Evolutionary conservation across 2,888 invertebrate species (phyloP).

Genomic region (Leptopilina myrica): DNA sequence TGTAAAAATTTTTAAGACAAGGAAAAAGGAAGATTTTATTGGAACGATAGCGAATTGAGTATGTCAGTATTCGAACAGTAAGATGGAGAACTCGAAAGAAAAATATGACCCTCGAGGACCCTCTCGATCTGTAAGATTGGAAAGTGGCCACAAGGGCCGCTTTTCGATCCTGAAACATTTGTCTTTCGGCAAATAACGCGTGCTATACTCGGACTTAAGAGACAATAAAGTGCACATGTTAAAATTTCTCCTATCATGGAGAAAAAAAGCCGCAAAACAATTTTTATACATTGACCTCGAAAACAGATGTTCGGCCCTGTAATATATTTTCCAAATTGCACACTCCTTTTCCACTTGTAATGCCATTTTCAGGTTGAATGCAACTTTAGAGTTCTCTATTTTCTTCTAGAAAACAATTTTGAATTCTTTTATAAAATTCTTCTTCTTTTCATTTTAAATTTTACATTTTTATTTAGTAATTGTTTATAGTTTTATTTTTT

Average conservation of each 20-base stretch:
- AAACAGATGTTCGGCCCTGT: constrained; percentile 57
- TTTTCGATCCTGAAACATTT: constrained; percentile 63
- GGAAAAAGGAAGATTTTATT: constrained; percentile 16
- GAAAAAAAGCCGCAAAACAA: not conserved
- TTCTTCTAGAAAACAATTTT: not conserved
- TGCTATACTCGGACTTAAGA: constrained; percentile 66
- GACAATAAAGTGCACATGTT: constrained; percentile 70
- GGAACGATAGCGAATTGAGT: not conserved
- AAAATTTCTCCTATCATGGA: constrained; percentile 56
- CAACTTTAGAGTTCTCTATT: not conserved
- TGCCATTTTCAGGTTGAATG: constrained; percentile 42
- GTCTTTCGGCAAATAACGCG: constrained; percentile 70
- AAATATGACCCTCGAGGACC: constrained; percentile 47
- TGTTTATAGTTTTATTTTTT: no score
- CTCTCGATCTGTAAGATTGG: constrained; percentile 46
- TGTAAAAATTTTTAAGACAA: not conserved
- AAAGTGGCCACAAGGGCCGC: constrained; percentile 44
- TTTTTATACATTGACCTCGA: constrained; percentile 36
- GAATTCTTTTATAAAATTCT: no score
- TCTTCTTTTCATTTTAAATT: no score
- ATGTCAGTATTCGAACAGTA: constrained; percentile 8
- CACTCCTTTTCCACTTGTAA: constrained; percentile 59
- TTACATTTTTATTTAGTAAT: no score
- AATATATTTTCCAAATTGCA: constrained; percentile 43
- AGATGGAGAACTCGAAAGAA: constrained; percentile 29